phyloP scores from a whole-genome alignment of 37 sponge, comb jelly and placozoan genomes.

The Ianthella basta region DNA sequence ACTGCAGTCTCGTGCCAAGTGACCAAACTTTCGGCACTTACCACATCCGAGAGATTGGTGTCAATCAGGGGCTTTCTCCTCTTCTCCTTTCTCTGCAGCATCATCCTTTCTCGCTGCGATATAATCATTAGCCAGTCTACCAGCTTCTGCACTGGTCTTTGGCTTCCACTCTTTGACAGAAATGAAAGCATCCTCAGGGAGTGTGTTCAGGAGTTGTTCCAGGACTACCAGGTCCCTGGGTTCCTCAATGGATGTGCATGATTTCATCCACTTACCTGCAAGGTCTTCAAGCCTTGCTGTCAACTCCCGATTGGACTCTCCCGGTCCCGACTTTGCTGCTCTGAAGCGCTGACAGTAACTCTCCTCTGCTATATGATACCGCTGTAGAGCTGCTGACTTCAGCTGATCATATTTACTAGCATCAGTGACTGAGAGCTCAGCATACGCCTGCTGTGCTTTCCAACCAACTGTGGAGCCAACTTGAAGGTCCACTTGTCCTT shows the following conservation, averaged over 20 bases:
- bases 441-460: too few relatives aligned
- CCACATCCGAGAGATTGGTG: too few relatives aligned
- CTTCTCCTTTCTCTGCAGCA: too few relatives aligned
- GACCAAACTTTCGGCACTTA: too few relatives aligned
- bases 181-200: conserved; percentile 31
- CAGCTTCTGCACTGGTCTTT: neutral
- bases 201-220: conserved; percentile 34
- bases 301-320: conserved; percentile 40
- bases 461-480: too few relatives aligned
- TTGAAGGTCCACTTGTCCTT: too few relatives aligned
- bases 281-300: conserved; percentile 21
- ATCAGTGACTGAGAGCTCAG: too few relatives aligned
- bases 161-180: conserved; percentile 34
- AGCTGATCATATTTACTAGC: too few relatives aligned
- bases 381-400: too few relatives aligned
- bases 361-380: too few relatives aligned
- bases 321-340: neutral
- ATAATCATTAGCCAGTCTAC: conserved; percentile 38
- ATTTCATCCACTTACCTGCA: conserved; percentile 39
- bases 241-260: neutral
- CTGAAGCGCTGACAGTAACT: neutral
- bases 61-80: too few relatives aligned
- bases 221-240: conserved; percentile 7
- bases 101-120: conserved; percentile 29
- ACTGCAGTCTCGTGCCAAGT: too few relatives aligned